Percentiles rank a stretch among this genome's conserved stretches.
Evolutionary conservation across 2,113 vertebrate species (phyloP).

Genomic region (Scartelaos histophorus): DNA sequence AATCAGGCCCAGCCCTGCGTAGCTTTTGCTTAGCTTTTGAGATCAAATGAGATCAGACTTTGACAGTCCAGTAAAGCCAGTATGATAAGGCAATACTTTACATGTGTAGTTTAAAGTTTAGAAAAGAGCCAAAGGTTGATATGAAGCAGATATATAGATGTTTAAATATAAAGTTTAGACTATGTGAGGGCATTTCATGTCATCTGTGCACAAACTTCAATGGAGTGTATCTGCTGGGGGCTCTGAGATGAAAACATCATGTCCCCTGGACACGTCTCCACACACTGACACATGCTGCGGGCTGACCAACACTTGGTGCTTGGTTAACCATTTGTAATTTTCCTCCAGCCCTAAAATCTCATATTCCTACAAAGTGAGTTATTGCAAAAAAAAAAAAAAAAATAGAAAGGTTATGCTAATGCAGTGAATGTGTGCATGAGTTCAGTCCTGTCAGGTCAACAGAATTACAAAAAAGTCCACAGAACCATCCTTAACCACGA

Average conservation of each 20-base stretch:
- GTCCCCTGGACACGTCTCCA: not conserved
- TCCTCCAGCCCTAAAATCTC: not conserved
- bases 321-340: not conserved
- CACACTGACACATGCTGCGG: not conserved
- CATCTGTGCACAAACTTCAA: not conserved
- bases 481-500: not conserved
- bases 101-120: no score
- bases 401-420: not conserved
- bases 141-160: no score
- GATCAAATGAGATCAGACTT: no score
- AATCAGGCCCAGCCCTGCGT: no score
- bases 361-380: not conserved
- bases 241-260: slow-evolving; percentile 19
- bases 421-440: not conserved
- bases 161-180: not conserved
- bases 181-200: not conserved
- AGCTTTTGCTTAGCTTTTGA: no score
- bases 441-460: not conserved
- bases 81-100: no score
- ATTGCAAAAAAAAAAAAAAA: not conserved
- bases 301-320: slow-evolving; percentile 5
- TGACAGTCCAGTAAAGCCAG: no score
- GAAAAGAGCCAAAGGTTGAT: no score
- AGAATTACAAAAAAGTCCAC: not conserved
- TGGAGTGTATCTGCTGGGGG: not conserved